These are phyloP conservation scores for Nomada ferruginata DNA, from an alignment of 2,888 invertebrate species.

Conservation along the genomic window DNA sequence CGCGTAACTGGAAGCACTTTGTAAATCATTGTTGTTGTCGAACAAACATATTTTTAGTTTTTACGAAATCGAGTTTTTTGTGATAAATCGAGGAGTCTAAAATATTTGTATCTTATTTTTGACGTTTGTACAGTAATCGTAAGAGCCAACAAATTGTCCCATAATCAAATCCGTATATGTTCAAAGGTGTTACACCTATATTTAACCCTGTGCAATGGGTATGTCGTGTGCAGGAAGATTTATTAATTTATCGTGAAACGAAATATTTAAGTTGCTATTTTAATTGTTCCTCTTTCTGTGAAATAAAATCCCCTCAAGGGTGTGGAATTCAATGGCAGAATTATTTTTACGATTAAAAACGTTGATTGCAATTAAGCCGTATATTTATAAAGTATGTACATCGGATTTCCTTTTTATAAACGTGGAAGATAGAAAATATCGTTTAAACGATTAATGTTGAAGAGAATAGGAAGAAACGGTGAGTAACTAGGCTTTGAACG, in stretches of 20 bases:
- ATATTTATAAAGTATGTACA: background rate
- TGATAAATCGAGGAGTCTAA: background rate
- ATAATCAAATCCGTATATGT: slow-evolving; percentile 20
- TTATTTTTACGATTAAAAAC: background rate
- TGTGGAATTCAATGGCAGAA: background rate
- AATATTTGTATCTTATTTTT: slow-evolving; percentile 14
- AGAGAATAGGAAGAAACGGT: background rate
- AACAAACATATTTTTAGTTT: background rate
- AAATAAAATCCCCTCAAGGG: background rate
- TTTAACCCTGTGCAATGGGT: background rate
- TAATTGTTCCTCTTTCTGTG: background rate
- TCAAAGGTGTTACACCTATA: background rate
- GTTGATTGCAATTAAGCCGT: too few species aligned
- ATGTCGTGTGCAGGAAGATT: background rate
- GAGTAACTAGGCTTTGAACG: background rate
- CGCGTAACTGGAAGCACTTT: background rate
- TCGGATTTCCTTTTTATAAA: background rate
- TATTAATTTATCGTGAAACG: background rate
- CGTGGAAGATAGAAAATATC: too few species aligned
- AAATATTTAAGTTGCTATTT: background rate
- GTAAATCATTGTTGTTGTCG: background rate
- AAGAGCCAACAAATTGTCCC: background rate
- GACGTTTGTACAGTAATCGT: background rate
- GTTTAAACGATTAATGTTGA: background rate
- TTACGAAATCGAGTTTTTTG: background rate